These are phyloP conservation scores for Lithophane leautieri DNA, from an alignment of 2,888 invertebrate genomes.

Conservation along the genomic window DNA sequence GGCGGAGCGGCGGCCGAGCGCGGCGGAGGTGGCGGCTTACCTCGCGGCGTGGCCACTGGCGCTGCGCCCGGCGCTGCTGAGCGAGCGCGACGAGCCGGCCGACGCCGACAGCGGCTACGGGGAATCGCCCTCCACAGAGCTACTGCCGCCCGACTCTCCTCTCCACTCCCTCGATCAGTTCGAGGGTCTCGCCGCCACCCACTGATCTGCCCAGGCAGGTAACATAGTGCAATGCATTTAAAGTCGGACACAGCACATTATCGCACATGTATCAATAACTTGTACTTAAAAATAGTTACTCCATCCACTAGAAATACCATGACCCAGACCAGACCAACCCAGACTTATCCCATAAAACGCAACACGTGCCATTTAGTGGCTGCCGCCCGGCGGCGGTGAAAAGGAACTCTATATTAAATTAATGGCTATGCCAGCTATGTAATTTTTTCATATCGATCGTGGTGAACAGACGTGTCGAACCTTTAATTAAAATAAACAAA, in stretches of 20 bases:
- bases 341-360: background rate
- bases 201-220: slow-evolving; percentile 4
- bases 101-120: slow-evolving; percentile 68
- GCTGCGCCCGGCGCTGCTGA: slow-evolving; percentile 69
- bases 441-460: too few species aligned
- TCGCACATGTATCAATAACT: background rate
- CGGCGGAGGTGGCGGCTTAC: slow-evolving; percentile 93
- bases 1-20: slow-evolving; percentile 92
- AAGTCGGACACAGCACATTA: background rate
- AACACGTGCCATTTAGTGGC: background rate
- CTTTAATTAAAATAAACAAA: too few species aligned
- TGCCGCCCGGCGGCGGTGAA: too few species aligned
- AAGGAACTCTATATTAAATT: too few species aligned
- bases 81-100: slow-evolving; percentile 58
- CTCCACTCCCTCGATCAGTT: slow-evolving; percentile 34
- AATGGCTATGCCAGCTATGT: too few species aligned
- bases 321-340: background rate
- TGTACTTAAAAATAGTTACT: too few species aligned
- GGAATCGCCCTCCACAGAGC: slow-evolving; percentile 62
- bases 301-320: background rate
- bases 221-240: background rate
- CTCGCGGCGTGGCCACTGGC: slow-evolving; percentile 92
- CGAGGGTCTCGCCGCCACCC: slow-evolving; percentile 4
- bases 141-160: slow-evolving; percentile 39
- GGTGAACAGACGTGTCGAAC: too few species aligned